These are phyloP conservation scores for Ophraella communa DNA, from an alignment of 2,888 invertebrate genomes.

Conservation along the genomic window DNA sequence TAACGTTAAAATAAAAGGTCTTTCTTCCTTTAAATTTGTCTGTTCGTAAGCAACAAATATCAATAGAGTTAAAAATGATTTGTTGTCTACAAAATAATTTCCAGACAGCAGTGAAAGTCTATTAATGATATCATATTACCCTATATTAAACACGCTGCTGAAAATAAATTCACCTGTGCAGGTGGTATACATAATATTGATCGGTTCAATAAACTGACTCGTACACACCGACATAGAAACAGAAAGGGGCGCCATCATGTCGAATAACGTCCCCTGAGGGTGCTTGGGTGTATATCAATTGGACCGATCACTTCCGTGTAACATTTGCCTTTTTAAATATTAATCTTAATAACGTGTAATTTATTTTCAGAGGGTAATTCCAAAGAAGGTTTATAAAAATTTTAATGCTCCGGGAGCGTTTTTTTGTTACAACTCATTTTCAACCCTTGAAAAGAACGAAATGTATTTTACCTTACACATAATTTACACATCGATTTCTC, in stretches of 20 bases:
- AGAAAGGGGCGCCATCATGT: conserved; percentile 46
- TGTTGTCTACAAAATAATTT: no score
- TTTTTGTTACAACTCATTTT: no score
- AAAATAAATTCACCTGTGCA: conserved; percentile 41
- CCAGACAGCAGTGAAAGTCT: no score
- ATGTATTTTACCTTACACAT: no score
- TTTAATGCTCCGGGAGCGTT: not conserved
- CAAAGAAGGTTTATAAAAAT: conserved; percentile 1
- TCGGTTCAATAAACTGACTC: conserved; percentile 27
- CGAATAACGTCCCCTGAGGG: conserved; percentile 35
- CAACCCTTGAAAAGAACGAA: no score
- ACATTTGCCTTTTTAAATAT: conserved; percentile 8
- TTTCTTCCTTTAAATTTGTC: no score
- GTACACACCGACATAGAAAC: not conserved
- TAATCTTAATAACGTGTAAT: conserved; percentile 2
- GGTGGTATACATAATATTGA: conserved; percentile 40
- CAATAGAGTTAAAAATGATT: no score
- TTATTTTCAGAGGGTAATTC: not conserved
- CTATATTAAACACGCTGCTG: conserved; percentile 36
- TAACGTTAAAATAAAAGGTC: no score
- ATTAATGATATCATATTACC: not conserved
- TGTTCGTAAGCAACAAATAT: no score
- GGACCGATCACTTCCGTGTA: conserved; percentile 21
- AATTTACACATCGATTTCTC: no score
- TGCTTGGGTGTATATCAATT: conserved; percentile 19